A percentile compares a stretch with the other conserved stretches of the same genome.
These are phyloP conservation scores for Harpalus rufipes DNA, from an alignment of 2,888 invertebrate species.

Conservation along the genomic window DNA sequence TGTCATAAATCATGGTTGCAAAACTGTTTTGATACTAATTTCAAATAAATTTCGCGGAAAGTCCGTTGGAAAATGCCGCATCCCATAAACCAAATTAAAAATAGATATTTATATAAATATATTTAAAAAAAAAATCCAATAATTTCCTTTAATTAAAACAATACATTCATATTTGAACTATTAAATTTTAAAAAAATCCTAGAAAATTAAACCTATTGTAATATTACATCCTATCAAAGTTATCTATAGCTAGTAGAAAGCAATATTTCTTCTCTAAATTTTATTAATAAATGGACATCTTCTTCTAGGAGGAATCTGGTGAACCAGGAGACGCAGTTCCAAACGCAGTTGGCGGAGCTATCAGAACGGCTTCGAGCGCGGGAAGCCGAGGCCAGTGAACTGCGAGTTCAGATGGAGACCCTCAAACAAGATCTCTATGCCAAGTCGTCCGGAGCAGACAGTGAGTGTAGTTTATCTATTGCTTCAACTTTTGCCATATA, in stretches of 20 bases:
- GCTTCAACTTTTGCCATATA: neutral
- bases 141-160: too few species aligned
- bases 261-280: neutral
- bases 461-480: constrained; percentile 77
- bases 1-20: neutral
- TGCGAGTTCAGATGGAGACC: constrained; percentile 80
- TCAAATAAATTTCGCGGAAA: neutral
- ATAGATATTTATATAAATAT: too few species aligned
- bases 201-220: too few species aligned
- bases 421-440: constrained; percentile 81
- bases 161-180: too few species aligned
- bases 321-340: constrained; percentile 81
- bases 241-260: too few species aligned
- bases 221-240: too few species aligned
- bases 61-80: neutral
- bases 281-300: neutral
- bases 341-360: constrained; percentile 81
- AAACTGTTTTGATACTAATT: neutral
- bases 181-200: too few species aligned
- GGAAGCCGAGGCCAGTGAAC: constrained; percentile 80
- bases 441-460: constrained; percentile 82
- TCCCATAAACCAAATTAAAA: neutral
- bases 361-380: constrained; percentile 80
- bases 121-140: neutral
- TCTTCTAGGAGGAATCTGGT: constrained; percentile 81